Evolutionary conservation across 2,888 invertebrate species (phyloP).

Genomic region (Drosophila atroscutellata): DNA sequence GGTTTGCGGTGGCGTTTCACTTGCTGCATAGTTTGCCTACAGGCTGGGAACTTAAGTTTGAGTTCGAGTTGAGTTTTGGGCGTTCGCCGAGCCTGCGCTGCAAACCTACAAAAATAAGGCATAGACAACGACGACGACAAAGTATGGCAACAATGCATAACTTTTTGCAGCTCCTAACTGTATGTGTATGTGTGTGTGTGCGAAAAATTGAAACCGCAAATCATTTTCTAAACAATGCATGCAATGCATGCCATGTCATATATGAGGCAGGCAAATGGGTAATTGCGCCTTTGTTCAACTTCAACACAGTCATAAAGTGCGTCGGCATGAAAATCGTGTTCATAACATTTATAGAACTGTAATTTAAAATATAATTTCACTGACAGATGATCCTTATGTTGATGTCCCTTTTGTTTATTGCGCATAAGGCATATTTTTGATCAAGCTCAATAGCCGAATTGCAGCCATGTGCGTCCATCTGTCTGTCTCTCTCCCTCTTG

Average conservation of each 20-base stretch:
- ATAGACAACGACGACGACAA: slow-evolving; percentile 50
- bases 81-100: not conserved
- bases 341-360: slow-evolving; percentile 6
- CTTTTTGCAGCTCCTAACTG: slow-evolving; percentile 38
- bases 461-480: not conserved
- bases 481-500: not conserved
- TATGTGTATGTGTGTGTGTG: slow-evolving; percentile 26
- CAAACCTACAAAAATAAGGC: slow-evolving; percentile 66
- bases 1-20: slow-evolving; percentile 73
- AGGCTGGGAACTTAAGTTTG: slow-evolving; percentile 24
- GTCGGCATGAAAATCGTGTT: not conserved
- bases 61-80: slow-evolving; percentile 15
- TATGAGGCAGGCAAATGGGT: slow-evolving; percentile 43
- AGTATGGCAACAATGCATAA: slow-evolving; percentile 66
- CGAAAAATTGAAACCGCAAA: slow-evolving; percentile 76
- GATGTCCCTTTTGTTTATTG: not conserved
- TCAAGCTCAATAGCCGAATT: not conserved
- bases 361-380: slow-evolving; percentile 8
- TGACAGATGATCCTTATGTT: not conserved
- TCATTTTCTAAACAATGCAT: slow-evolving; percentile 78
- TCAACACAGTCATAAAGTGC: not conserved
- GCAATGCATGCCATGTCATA: slow-evolving; percentile 70
- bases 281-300: slow-evolving; percentile 8
- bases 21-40: slow-evolving; percentile 68
- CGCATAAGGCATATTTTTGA: not conserved